Base-by-base conservation (phyloP, 2,113 vertebrate species). In the Panthera tigris region DNA sequence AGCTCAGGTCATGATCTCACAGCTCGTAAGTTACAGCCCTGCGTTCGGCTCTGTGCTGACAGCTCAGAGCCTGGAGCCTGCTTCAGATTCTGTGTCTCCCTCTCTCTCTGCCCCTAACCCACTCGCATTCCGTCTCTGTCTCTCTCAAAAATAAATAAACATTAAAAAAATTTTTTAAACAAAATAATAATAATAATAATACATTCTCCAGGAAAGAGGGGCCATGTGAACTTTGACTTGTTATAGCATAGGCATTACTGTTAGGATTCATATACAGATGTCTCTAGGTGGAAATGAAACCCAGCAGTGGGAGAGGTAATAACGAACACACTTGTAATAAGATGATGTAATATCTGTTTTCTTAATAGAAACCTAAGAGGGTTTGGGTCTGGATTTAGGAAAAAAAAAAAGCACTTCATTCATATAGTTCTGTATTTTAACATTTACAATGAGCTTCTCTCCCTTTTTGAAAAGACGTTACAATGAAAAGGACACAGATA, bases 211-310 rank as follows among this genome's bases (percentile, higher is more conserved):
- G 69, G 23, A 86, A 14, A 29, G 66, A 61, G 23, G 29, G 18
- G 65, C 63, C 66, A 7, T 0, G 0, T 7, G 50, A n/a, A 15
- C 2, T 11, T 19, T 71, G 3, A 19, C 14, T 15, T 39, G 5
- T 21, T 55, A 3, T 9, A 86, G 21, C 33, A 29, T 13, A 15
- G 61, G 15, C 55, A 16, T 92, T 29, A 31, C 14, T 36, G 21
- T 27, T 16, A 5, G 45, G 63, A 15, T 71, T 36, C 33, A 29
- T 9, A 21, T 33, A 76, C 3, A 9, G 23, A 52, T 33, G 36
- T 73, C 21, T 91, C 14, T 78, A 83, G 25, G 9, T 55, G 19
- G 84, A 87, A 94, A 66, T 55, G 25, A 79, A 92, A 31, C 10
- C 65, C 36, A 55, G 15, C 0, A 61, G 68, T 19, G 5, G 29